phyloP scores from a whole-genome alignment of 2,888 invertebrate genomes.

The Eupithecia insigniata region DNA sequence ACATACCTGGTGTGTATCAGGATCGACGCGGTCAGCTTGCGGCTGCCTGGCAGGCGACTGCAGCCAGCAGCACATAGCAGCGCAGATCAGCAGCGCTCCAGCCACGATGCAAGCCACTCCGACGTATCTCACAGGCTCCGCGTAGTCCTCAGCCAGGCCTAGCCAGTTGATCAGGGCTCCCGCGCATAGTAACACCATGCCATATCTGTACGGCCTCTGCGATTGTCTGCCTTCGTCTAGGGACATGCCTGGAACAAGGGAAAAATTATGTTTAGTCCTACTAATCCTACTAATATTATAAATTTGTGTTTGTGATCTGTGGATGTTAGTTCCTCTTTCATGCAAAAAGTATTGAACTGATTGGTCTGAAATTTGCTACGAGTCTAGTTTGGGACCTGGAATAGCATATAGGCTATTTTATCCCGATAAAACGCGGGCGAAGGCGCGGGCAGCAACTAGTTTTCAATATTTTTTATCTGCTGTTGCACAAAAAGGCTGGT shows the following conservation, averaged over 20 bases:
- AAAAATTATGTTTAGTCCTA: neutral
- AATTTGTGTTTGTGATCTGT: too few species aligned
- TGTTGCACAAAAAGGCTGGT: neutral
- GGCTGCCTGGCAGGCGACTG: constrained; percentile 81
- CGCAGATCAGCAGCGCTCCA: constrained; percentile 88
- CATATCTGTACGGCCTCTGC: constrained; percentile 89
- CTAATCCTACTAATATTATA: too few species aligned
- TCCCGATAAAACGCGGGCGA: too few species aligned
- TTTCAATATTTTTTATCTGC: neutral
- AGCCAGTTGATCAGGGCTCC: constrained; percentile 90
- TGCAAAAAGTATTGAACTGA: too few species aligned
- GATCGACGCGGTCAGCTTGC: constrained; percentile 72
- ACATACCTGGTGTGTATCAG: constrained; percentile 79
- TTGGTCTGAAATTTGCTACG: too few species aligned
- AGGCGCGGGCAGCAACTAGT: too few species aligned
- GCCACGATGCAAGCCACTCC: constrained; percentile 90
- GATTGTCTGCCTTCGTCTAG: constrained; percentile 87
- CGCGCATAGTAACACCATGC: constrained; percentile 88
- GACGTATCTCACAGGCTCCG: constrained; percentile 88
- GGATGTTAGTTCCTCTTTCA: too few species aligned
- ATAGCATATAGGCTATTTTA: too few species aligned
- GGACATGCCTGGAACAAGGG: constrained; percentile 84
- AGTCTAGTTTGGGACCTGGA: too few species aligned
- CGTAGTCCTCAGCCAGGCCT: constrained; percentile 88
- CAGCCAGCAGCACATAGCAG: constrained; percentile 90